Conservation (phyloP, 2,888 invertebrate genomes). For the Abrostola tripartita region DNA sequence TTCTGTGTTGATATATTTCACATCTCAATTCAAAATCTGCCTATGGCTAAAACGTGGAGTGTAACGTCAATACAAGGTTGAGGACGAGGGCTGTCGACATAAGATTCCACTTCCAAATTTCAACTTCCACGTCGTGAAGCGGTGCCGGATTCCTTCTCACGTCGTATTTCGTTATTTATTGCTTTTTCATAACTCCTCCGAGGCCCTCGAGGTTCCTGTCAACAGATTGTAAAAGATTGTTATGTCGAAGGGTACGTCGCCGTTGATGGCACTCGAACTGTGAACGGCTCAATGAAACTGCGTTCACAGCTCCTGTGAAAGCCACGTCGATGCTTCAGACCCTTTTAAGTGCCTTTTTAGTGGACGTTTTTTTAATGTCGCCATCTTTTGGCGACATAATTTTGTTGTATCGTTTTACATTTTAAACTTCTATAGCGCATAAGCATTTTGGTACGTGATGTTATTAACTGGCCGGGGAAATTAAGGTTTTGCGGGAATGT, state of each 20-base stretch:
- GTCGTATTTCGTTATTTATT: constrained; percentile 50
- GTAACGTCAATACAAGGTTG: constrained; percentile 40
- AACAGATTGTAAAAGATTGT: constrained; percentile 49
- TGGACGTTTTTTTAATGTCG: constrained; percentile 52
- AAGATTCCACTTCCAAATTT: constrained; percentile 35
- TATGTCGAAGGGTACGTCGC: constrained; percentile 40
- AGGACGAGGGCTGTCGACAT: constrained; percentile 27
- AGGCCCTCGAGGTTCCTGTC: constrained; percentile 43
- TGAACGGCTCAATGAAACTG: constrained; percentile 63
- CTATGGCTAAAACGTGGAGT: constrained; percentile 22
- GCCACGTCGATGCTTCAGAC: constrained; percentile 46
- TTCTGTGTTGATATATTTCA: constrained; percentile 7
- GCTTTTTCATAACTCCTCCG: constrained; percentile 42
- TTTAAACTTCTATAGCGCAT: constrained; percentile 6
- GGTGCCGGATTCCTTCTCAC: constrained; percentile 28
- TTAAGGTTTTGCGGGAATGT: background rate
- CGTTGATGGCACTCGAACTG: constrained; percentile 51
- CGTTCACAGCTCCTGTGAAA: constrained; percentile 52
- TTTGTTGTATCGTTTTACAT: constrained; percentile 16
- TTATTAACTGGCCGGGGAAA: background rate
- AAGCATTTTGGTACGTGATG: constrained; percentile 15
- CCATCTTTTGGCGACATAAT: constrained; percentile 12
- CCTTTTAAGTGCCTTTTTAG: constrained; percentile 56
- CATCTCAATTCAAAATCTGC: constrained; percentile 16
- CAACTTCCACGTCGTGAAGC: constrained; percentile 28